Percentiles rank a stretch among this genome's conserved stretches.
Evolutionary conservation across 2,797 vertebrate species (phyloP).

Genomic region (Clarias laeviceps): DNA sequence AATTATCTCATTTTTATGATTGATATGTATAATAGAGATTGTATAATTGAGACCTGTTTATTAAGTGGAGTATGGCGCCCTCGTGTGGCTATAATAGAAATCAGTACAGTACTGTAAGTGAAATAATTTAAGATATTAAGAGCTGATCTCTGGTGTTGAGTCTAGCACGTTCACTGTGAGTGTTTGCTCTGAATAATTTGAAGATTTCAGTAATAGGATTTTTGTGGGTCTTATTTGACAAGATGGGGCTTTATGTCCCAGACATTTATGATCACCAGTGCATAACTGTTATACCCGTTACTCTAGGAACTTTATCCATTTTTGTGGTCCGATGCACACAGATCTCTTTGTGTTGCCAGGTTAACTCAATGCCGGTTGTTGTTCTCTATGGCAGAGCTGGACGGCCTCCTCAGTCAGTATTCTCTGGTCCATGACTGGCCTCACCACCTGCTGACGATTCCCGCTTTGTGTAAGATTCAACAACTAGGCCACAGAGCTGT

Average conservation of each 20-base stretch:
- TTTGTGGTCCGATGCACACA: not conserved
- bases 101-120: not conserved
- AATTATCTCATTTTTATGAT: no score
- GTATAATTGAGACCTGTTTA: not conserved
- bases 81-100: conserved; percentile 63
- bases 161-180: not conserved
- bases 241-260: not conserved
- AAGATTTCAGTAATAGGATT: not conserved
- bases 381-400: not conserved
- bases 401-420: not conserved
- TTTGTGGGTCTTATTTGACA: not conserved
- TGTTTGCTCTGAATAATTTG: not conserved
- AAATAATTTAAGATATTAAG: not conserved
- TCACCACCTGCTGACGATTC: conserved; percentile 10
- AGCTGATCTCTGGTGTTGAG: not conserved
- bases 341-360: not conserved
- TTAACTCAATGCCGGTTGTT: not conserved
- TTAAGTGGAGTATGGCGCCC: conserved; percentile 75
- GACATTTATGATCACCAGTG: not conserved
- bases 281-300: not conserved
- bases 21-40: not conserved
- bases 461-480: conserved; percentile 1
- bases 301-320: not conserved
- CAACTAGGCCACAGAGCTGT: conserved; percentile 11
- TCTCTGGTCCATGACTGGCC: not conserved